These are phyloP conservation scores for Caradrina clavipalpis DNA, from an alignment of 2,888 invertebrate genomes.

Conservation along the genomic window DNA sequence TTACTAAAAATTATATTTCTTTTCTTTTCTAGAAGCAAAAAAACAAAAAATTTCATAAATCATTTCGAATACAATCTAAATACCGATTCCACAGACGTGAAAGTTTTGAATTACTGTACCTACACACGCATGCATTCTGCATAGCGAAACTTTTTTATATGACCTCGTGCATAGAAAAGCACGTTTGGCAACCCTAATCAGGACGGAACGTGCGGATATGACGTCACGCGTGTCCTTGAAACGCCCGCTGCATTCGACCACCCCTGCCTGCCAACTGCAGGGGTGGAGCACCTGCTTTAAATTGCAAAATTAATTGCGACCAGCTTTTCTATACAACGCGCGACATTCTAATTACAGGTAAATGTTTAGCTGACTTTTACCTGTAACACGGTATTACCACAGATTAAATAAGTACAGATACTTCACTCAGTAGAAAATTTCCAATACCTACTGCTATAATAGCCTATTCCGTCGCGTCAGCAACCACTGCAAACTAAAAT, in stretches of 20 bases:
- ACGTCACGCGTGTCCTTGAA: slow-evolving; percentile 77
- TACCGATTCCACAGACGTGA: background rate
- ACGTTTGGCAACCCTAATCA: slow-evolving; percentile 38
- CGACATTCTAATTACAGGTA: slow-evolving; percentile 36
- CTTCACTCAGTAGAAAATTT: too few relatives aligned
- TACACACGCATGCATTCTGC: background rate
- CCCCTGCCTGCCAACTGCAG: slow-evolving; percentile 59
- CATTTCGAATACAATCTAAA: background rate
- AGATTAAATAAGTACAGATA: too few relatives aligned
- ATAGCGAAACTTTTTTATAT: slow-evolving; percentile 25
- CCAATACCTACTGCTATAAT: too few relatives aligned
- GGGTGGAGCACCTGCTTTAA: slow-evolving; percentile 54
- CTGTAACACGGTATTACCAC: background rate
- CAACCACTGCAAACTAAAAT: too few relatives aligned
- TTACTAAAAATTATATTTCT: too few relatives aligned
- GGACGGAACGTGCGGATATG: slow-evolving; percentile 55
- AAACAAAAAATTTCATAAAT: too few relatives aligned
- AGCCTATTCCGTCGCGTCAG: too few relatives aligned
- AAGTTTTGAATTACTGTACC: slow-evolving; percentile 1
- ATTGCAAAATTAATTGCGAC: slow-evolving; percentile 58
- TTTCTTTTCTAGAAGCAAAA: too few relatives aligned
- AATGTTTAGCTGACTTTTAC: slow-evolving; percentile 30
- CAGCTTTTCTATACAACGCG: slow-evolving; percentile 18
- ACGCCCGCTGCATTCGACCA: slow-evolving; percentile 61
- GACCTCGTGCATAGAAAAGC: slow-evolving; percentile 6